Evolutionary conservation across 2,888 invertebrate species (phyloP).

Genomic region (Lutraria lutraria): DNA sequence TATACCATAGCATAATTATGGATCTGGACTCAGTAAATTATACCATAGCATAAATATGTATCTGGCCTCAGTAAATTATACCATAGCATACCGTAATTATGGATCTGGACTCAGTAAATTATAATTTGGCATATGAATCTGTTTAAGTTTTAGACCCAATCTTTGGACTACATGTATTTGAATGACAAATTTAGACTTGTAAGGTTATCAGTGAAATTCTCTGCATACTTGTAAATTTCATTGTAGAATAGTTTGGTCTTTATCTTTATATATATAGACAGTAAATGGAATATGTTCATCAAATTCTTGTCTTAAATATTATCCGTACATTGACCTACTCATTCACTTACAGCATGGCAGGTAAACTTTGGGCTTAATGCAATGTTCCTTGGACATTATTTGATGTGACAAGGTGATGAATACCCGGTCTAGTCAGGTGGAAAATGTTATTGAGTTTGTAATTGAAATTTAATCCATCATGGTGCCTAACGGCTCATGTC

Average conservation of each 20-base stretch:
- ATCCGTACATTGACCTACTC: neutral
- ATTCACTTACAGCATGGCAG: neutral
- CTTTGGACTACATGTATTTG: too few relatives aligned
- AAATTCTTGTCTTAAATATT: neutral
- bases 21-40: too few relatives aligned
- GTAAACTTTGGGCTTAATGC: neutral
- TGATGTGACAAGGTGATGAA: neutral
- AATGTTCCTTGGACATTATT: neutral
- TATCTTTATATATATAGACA: neutral
- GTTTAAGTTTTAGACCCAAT: too few relatives aligned
- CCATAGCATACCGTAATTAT: too few relatives aligned
- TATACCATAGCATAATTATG: too few relatives aligned
- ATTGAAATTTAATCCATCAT: neutral
- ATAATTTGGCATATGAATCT: too few relatives aligned
- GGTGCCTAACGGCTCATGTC: neutral
- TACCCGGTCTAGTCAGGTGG: neutral
- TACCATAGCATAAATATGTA: too few relatives aligned
- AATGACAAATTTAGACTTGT: too few relatives aligned
- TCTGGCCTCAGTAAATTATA: too few relatives aligned
- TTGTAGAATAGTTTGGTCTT: neutral
- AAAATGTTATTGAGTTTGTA: neutral
- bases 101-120: too few relatives aligned
- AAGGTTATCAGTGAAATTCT: too few relatives aligned
- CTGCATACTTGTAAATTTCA: too few relatives aligned
- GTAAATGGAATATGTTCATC: constrained; percentile 13